Evolutionary conservation across 2,888 invertebrate genomes (phyloP).

Genomic region (Melanotus villosus): DNA sequence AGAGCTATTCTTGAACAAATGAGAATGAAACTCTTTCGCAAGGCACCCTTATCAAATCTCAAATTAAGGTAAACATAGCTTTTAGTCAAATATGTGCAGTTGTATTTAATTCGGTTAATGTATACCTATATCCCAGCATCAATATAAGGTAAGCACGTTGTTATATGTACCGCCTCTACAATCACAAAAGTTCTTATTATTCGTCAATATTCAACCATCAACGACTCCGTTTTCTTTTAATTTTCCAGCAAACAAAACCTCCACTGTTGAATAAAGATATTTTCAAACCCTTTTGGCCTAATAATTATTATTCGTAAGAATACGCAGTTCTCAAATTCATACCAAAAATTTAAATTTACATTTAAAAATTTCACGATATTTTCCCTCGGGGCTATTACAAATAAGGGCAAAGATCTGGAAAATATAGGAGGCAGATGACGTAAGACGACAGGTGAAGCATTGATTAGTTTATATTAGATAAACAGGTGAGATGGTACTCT

Average conservation of each 20-base stretch:
- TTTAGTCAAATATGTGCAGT: no score
- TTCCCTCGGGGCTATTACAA: constrained; percentile 27
- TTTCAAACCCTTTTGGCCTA: constrained; percentile 56
- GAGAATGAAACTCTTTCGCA: no score
- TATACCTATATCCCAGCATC: no score
- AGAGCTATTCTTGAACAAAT: no score
- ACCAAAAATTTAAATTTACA: constrained; percentile 66
- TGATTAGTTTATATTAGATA: constrained; percentile 3
- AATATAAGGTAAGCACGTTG: no score
- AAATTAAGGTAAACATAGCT: no score
- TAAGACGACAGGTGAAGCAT: neutral
- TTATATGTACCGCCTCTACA: no score
- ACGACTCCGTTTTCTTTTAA: constrained; percentile 65
- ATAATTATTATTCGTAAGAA: constrained; percentile 65
- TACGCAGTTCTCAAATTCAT: constrained; percentile 64
- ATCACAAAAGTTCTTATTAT: no score
- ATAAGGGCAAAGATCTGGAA: constrained; percentile 9
- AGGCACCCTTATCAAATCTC: no score
- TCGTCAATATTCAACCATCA: no score
- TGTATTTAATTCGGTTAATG: no score
- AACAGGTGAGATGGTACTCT: neutral
- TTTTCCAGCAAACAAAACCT: constrained; percentile 60
- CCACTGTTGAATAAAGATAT: constrained; percentile 66
- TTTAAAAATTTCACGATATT: constrained; percentile 62
- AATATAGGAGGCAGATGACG: neutral